Evolutionary conservation across 2,797 vertebrate genomes (phyloP), one percentile per base, ranked within the genome.

Genomic region (Margarornis squamiger): DNA sequence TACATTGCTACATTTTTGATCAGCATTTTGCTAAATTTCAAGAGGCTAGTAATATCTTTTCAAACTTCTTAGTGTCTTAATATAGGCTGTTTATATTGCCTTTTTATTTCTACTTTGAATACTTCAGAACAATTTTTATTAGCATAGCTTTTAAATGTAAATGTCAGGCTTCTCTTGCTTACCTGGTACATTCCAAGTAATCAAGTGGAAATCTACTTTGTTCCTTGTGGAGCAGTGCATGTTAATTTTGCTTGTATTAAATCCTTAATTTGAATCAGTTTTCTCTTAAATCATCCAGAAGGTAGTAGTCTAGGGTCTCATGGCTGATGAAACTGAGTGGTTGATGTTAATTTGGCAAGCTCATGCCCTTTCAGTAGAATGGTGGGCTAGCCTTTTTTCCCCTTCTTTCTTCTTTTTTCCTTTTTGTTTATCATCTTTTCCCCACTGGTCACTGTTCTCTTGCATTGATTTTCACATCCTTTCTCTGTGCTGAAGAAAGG

Each of bases 101-200:
- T 51, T 76, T 89, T 85, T 86, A 26, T 81, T 92, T 74, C 29
- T 81, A 19, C 36, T 66, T 79, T 73, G 48, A 73, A 51, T 58
- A 13, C 68, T 66, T 92, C 36, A 84, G 66, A 84, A 73, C 13
- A 70, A 7, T 41, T 95, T 86, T 63, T 36, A 57, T 84, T 87
- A 90, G 23, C 34, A 11, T 75, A 73, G 10, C 36, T 73, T 87
- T 93, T 71, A 82, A 84, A 39, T 90, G 16, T 63, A 57, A 80
- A 76, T 87, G 43, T 76, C 29, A 52, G 27, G 27, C 27, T 63
- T 79, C 66, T 78, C 3, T 1, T 61, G 7, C 19, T 79, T 90
- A 46, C 38, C n/a, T 71, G 27, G 72, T 90, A 15, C 2, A 14
- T 75, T 78, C 5, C 24, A 68, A 27, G n/a, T 72, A 86, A 29